phyloP scores from a whole-genome alignment of 2,113 vertebrate genomes.

The Dipodomys ordii region DNA sequence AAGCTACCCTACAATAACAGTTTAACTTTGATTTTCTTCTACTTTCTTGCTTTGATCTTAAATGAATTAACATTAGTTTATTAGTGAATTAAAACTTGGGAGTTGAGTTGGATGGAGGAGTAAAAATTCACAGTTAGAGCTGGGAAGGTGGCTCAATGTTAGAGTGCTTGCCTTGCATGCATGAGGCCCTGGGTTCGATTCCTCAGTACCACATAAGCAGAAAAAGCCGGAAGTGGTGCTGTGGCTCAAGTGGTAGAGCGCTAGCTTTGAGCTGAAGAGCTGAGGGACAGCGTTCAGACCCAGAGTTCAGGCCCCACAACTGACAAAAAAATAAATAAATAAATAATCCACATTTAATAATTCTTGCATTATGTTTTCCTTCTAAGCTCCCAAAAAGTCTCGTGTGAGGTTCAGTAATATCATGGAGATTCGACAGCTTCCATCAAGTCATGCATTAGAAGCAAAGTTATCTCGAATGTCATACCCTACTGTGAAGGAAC shows the following conservation, averaged over 20 bases:
- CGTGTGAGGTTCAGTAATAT: conserved; percentile 97
- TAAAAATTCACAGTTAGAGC: background rate
- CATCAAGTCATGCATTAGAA: conserved; percentile 95
- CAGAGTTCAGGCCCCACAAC: too few species aligned
- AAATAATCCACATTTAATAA: conserved; percentile 18
- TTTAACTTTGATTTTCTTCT: conserved; percentile 35
- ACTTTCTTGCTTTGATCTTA: conserved; percentile 11
- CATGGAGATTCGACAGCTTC: conserved; percentile 97
- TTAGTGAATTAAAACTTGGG: conserved; percentile 49
- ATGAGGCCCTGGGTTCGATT: too few species aligned
- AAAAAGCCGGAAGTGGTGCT: too few species aligned
- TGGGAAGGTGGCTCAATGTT: too few species aligned
- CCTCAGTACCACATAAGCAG: too few species aligned
- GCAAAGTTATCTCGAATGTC: conserved; percentile 99
- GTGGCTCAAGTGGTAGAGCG: too few species aligned
- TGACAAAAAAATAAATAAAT: too few species aligned
- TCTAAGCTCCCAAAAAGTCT: conserved; percentile 92
- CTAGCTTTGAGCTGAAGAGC: too few species aligned
- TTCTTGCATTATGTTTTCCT: conserved; percentile 39
- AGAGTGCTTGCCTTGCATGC: too few species aligned
- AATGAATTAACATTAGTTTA: background rate
- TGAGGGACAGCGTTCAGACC: too few species aligned
- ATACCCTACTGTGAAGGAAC: conserved; percentile 93
- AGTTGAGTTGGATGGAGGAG: background rate
- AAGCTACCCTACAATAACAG: background rate